Base-by-base conservation (phyloP, 2,888 invertebrate species). In the Mylabris sibirica region DNA sequence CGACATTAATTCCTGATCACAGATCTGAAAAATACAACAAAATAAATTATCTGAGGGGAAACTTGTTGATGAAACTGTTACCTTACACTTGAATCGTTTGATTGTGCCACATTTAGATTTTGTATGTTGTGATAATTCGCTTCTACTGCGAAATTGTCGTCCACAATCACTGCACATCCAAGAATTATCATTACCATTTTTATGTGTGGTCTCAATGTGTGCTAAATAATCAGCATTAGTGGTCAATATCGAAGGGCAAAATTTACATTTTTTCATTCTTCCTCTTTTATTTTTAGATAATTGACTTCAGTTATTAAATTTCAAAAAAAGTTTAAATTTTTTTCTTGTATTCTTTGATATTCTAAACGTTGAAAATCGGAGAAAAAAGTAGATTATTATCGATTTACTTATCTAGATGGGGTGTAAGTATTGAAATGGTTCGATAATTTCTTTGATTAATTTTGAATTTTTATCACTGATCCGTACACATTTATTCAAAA, bases 161-260 rank as follows among this genome's bases (percentile, higher is more conserved):
- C 85, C 86, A 75, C 86, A 87, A 69, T 84, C 84, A 59, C 83
- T 84, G 71, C 86, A 86, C 60, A 84, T 83, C 60, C 80, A 81
- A 65, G 80, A 79, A 34, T 59, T 65, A 61, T 81, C 81, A 1
- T 81, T 74, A 67, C 82, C 78, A 5, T 85, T 86, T 69, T 85
- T 77, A 70, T 87, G 87, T 6, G 79, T 73, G 17, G 78, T 79
- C 53, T 83, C 80, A 20, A 85, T 82, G 68, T 87, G 87, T 0
- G 79, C 73, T 3, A 85, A 77, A 72, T 84, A 85, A 41, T 83
- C 84, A 22, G 78, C 77, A 64, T 84, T 81, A 35, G 78, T 79
- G 20, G 76, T 72, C 69, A 87, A 87, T 6, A 63, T 67, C 22
- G 71, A 63, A 41, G 75, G 73, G 61, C 81, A 81, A 30, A 77